These are phyloP conservation scores for Caerostris extrusa DNA, from an alignment of 1,140 invertebrate genomes.

Conservation along the genomic window DNA sequence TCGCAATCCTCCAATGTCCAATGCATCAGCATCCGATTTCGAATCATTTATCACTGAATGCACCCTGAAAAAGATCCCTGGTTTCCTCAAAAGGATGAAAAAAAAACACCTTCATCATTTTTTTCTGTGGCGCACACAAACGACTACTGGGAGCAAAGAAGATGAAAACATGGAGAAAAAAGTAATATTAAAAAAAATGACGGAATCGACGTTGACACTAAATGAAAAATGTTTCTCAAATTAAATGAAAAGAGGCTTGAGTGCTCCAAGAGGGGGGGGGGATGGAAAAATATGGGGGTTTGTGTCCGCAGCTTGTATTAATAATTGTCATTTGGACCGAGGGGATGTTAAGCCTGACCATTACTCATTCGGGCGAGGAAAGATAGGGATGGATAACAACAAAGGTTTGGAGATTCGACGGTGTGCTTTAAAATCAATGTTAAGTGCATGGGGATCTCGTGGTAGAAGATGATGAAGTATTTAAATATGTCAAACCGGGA, in stretches of 20 bases:
- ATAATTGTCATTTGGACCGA: slow-evolving; percentile 65
- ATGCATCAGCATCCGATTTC: slow-evolving; percentile 48
- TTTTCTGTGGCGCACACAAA: not conserved
- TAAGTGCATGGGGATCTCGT: slow-evolving; percentile 14
- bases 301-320: slow-evolving; percentile 52
- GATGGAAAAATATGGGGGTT: not conserved
- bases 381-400: not conserved
- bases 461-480: not conserved
- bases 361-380: slow-evolving; percentile 42
- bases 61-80: slow-evolving; percentile 3
- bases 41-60: slow-evolving; percentile 28
- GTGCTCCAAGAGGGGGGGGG: not conserved
- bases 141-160: not conserved
- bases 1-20: not conserved
- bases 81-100: not conserved
- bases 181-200: not conserved
- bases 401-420: not conserved
- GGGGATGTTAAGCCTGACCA: slow-evolving; percentile 52
- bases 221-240: slow-evolving; percentile 71
- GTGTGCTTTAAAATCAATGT: slow-evolving; percentile 30
- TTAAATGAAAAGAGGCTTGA: slow-evolving; percentile 48
- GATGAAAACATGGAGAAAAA: not conserved
- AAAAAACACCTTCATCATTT: slow-evolving; percentile 32
- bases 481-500: slow-evolving; percentile 18
- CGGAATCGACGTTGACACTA: slow-evolving; percentile 59